These are phyloP conservation scores for Scytalopus superciliaris DNA, from an alignment of 2,113 vertebrate species.

Conservation along the genomic window DNA sequence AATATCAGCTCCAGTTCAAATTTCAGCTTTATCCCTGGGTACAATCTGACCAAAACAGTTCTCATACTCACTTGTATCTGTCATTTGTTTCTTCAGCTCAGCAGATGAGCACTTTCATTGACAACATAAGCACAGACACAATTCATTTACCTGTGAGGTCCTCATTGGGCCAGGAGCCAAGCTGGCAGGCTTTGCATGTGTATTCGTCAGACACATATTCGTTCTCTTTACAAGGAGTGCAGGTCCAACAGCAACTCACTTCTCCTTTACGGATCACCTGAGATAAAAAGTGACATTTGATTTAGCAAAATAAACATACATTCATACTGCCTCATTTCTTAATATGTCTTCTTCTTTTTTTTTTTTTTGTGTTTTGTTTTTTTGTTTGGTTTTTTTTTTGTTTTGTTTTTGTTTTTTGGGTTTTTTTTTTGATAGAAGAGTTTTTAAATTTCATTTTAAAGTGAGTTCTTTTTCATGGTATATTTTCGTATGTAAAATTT, in stretches of 20 bases:
- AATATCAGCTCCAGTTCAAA: background rate
- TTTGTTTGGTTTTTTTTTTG: too few relatives aligned
- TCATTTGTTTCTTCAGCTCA: background rate
- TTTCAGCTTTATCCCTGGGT: background rate
- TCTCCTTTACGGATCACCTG: slow-evolving; percentile 99
- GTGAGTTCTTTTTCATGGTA: background rate
- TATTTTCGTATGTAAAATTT: background rate
- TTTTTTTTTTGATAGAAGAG: fast-evolving
- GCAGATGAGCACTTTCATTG: background rate
- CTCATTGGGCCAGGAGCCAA: slow-evolving; percentile 92
- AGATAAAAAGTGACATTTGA: background rate
- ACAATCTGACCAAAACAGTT: background rate
- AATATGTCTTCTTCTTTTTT: too few relatives aligned
- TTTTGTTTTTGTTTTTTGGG: too few relatives aligned
- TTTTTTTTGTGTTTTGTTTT: too few relatives aligned
- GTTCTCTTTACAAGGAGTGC: slow-evolving; percentile 96
- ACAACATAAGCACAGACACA: background rate
- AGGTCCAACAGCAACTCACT: slow-evolving; percentile 98
- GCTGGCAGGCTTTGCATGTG: slow-evolving; percentile 92
- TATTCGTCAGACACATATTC: slow-evolving; percentile 96
- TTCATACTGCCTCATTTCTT: background rate
- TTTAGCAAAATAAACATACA: background rate
- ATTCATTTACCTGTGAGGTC: slow-evolving; percentile 87
- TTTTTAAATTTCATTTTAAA: background rate
- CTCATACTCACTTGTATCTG: background rate